Conservation (phyloP, 2,113 vertebrate species). For the Atractosteus spatula region DNA sequence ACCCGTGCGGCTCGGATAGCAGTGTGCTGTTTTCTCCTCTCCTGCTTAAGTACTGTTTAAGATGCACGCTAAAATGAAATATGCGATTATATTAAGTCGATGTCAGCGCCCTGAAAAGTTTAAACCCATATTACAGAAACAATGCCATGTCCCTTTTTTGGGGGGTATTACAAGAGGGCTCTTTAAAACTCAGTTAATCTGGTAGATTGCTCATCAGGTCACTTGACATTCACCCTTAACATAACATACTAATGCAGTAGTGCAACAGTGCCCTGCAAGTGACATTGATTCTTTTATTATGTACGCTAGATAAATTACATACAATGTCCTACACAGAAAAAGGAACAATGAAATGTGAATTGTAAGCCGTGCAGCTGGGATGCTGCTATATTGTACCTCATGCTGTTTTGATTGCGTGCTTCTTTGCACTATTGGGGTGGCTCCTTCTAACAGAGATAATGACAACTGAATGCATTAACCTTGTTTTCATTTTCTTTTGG, state of each 20-base stretch:
- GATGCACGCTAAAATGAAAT: no score
- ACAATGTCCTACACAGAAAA: no score
- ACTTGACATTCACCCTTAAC: conserved; percentile 53
- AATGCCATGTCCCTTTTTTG: conserved; percentile 57
- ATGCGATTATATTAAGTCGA: no score
- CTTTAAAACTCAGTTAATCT: conserved; percentile 66
- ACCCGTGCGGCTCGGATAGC: conserved; percentile 25
- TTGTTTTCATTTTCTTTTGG: conserved; percentile 69
- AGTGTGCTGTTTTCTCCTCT: background rate
- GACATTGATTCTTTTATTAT: conserved; percentile 41
- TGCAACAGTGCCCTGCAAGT: conserved; percentile 31
- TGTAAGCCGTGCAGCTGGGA: no score
- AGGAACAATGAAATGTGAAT: no score
- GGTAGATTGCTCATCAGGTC: conserved; percentile 46
- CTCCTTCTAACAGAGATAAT: conserved; percentile 57
- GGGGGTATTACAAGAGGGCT: conserved; percentile 49
- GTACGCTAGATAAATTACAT: no score
- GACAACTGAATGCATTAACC: conserved; percentile 68
- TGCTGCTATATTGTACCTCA: conserved; percentile 37
- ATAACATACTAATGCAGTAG: conserved; percentile 30
- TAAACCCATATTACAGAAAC: conserved; percentile 33
- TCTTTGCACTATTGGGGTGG: conserved; percentile 49
- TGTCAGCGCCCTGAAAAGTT: no score
- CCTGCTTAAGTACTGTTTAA: no score
- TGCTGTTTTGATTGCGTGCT: conserved; percentile 54